Evolutionary conservation across 1,140 invertebrate genomes (phyloP), one percentile per base, ranked within the genome.

Genomic region (Patella vulgata): DNA sequence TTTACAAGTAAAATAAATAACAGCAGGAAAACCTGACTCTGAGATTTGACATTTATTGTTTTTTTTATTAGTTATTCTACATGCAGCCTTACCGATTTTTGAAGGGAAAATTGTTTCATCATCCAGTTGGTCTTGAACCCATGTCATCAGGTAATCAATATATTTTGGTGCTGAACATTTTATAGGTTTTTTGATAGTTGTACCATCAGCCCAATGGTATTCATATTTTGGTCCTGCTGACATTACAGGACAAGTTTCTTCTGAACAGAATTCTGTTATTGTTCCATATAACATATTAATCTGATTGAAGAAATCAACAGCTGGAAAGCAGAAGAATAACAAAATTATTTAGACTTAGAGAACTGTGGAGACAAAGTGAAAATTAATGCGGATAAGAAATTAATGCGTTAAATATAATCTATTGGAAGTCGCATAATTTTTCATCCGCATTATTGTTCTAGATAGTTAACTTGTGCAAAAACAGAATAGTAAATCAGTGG

Each of bases 281-380:
- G 97, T 99, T 5, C 98, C 98, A 81, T 99, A 99, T 46, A 99
- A 86, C 97, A 99, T 99, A 84, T 98, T 99, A 74, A 99, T 99
- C 89, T 99, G 97, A 85, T 99, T 99, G 85, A 98, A 99, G 81
- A 99, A 98, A 86, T 99, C 97, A 48, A 99, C 96, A 82, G 96
- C 96, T 98, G 84, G 53, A 88, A 88, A 68, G 62, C 63, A 51
- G 40, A 50, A 48, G 12, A 42, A 14, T 2, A 46, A 44, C 6
- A 27, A 27, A 44, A 46, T 39, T 21, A 5, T 4, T 25, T 19
- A 17, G n/a, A n/a, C n/a, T n/a, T n/a, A n/a, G n/a, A 40, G 42
- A 44, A 17, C n/a, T 5, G 23, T 5, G n/a, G 3, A 4, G 42
- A 44, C 5, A 44, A 12, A 3, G 12, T 19, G 12, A 44, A 44